Percentiles rank a stretch among this genome's conserved stretches.
Evolutionary conservation across 2,113 vertebrate species (phyloP).

Genomic region (Sarotherodon lohbergeri): DNA sequence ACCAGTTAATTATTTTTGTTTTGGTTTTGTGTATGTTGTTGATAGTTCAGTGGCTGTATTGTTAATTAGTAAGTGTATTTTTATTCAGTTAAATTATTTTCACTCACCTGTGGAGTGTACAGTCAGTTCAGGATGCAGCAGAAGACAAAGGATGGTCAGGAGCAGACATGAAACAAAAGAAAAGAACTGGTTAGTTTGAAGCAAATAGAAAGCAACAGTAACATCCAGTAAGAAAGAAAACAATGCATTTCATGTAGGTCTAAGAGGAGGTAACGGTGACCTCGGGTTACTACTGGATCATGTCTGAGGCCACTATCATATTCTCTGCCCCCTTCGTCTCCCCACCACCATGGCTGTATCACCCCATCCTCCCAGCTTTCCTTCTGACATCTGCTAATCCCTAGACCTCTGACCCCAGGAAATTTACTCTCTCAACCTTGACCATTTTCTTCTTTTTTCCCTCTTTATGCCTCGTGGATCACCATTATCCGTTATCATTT

Average conservation of each 20-base stretch:
- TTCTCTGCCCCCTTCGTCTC: slow-evolving; percentile 15
- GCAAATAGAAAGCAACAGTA: neutral
- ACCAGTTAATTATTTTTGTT: neutral
- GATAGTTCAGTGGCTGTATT: neutral
- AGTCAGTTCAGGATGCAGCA: neutral
- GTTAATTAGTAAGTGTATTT: neutral
- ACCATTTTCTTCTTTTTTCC: slow-evolving; percentile 52
- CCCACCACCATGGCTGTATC: slow-evolving; percentile 10
- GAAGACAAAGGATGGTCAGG: neutral
- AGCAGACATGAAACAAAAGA: neutral
- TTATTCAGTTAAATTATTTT: neutral
- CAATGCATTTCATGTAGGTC: slow-evolving; percentile 1
- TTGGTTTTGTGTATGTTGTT: neutral
- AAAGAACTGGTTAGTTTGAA: slow-evolving; percentile 9
- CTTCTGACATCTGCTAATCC: slow-evolving; percentile 77
- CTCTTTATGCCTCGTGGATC: slow-evolving; percentile 41
- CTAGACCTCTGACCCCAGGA: slow-evolving; percentile 75
- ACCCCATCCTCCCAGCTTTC: slow-evolving; percentile 45
- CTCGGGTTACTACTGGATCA: slow-evolving; percentile 13
- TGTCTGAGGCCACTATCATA: slow-evolving; percentile 18
- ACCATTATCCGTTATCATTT: slow-evolving; percentile 64
- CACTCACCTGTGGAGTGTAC: slow-evolving; percentile 53
- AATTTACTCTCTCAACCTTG: slow-evolving; percentile 71
- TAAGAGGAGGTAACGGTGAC: slow-evolving; percentile 12
- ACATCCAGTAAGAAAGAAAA: neutral